Conservation (phyloP, 1,140 invertebrate genomes). For the Watersipora subatra region DNA sequence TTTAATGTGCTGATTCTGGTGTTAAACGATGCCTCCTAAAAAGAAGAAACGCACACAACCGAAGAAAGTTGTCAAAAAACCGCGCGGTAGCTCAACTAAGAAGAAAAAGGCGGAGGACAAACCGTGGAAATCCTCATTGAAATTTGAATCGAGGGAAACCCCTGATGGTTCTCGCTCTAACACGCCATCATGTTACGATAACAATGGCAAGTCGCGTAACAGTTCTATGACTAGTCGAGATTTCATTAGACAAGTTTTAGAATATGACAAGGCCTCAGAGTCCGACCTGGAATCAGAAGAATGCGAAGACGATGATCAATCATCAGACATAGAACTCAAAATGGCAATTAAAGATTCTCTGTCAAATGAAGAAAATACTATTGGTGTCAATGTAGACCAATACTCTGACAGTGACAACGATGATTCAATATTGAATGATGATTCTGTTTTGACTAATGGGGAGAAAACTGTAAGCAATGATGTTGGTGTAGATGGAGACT, state of each 20-base stretch:
- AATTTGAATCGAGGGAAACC: neutral
- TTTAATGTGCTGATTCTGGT: neutral
- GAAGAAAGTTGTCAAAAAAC: neutral
- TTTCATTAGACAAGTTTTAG: neutral
- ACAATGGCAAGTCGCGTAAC: neutral
- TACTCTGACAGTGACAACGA: neutral
- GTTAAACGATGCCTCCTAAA: neutral
- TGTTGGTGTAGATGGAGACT: neutral
- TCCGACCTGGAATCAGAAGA: neutral
- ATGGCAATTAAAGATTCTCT: neutral
- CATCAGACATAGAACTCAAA: neutral
- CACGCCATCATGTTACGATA: neutral
- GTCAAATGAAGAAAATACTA: too few species aligned
- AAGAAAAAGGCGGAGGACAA: neutral
- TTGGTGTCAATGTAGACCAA: neutral
- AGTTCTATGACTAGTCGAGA: neutral
- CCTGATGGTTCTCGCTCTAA: neutral
- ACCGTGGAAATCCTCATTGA: neutral
- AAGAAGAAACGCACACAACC: neutral
- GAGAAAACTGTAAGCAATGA: neutral
- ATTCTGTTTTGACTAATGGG: neutral
- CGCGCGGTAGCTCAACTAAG: neutral
- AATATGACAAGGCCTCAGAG: neutral
- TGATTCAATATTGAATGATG: neutral
- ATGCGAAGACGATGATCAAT: neutral